Conservation (phyloP, 92 coral and sea anemone species). For the Virgularia gustaviana region DNA sequence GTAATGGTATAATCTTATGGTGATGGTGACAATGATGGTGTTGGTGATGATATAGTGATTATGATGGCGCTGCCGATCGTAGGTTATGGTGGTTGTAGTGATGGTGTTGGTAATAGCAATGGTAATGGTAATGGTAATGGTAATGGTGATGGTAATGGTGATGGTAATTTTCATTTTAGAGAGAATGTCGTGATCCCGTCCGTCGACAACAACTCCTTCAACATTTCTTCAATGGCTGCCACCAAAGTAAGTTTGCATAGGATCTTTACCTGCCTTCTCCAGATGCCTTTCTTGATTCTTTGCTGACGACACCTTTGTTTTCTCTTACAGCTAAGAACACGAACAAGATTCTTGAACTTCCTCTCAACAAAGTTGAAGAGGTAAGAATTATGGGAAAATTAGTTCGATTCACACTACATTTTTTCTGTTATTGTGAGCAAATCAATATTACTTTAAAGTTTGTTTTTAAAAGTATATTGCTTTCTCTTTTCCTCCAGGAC, state of each 20-base stretch:
- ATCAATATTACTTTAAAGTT: background rate
- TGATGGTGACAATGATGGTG: conserved; percentile 72
- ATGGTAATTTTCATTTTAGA: conserved; percentile 33
- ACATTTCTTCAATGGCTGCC: conserved; percentile 86
- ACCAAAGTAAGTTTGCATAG: conserved; percentile 62
- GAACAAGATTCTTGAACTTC: conserved; percentile 71
- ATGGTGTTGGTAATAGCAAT: background rate
- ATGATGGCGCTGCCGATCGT: background rate
- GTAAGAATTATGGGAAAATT: conserved; percentile 49
- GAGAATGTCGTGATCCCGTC: conserved; percentile 69
- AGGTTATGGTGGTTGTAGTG: conserved; percentile 61
- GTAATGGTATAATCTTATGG: conserved; percentile 68
- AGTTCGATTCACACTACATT: background rate
- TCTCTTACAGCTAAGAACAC: conserved; percentile 63
- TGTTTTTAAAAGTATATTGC: background rate
- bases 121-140: background rate
- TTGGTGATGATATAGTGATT: too few relatives aligned
- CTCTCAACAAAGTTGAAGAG: conserved; percentile 81
- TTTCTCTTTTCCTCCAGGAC: conserved; percentile 56
- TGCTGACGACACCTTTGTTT: background rate
- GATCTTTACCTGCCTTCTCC: background rate
- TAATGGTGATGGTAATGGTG: too few relatives aligned
- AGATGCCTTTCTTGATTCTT: background rate
- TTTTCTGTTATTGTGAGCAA: background rate
- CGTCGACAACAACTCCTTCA: conserved; percentile 61